Evolutionary conservation across 2,888 invertebrate species (phyloP), one percentile per base, ranked within the genome.

Genomic region (Acanthosepion esculentum): DNA sequence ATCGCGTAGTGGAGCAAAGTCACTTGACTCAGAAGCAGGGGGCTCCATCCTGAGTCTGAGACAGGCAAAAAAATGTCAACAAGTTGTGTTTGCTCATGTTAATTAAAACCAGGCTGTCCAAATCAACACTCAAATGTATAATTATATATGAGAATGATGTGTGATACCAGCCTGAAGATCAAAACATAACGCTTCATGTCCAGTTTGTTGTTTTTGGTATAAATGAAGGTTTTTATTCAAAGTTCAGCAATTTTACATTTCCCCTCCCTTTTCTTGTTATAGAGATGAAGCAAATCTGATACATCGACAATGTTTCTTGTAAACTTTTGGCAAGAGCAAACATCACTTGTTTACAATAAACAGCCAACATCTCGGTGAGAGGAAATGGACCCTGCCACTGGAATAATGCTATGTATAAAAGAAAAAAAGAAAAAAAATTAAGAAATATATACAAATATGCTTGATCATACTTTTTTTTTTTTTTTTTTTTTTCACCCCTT

Each of bases 241-340:
- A 78, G 78, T 78, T 64, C 23, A 64, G 8, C 64, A 23, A 64
- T 78, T 78, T 78, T 78, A 12, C 78, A n/a, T 33, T 33, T 12
- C 15, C n/a, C 78, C 12, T 33, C n/a, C n/a, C 78, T n/a, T 1
- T 78, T 33, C 29, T 26, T 29, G 26, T 23, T 23, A 23, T 64
- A 64, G 26, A 64, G 29, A n/a, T 78, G 78, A 78, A 78, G 33
- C n/a, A 78, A 78, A 78, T 33, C n/a, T 78, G 12, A 33, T 78
- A 78, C 78, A 78, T 78, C 78, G 78, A 78, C n/a, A 10, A n/a
- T 78, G n/a, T 78, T 78, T 78, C 78, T 78, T 78, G n/a, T 78
- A 78, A n/a, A 78, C n/a, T n/a, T 78, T 33, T n/a, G 78, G 33
- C 78, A 78, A 33, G 78, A 78, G n/a, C n/a, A 78, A 78, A 78